phyloP scores from a whole-genome alignment of 2,797 vertebrate species.

The Ateles fusciceps region DNA sequence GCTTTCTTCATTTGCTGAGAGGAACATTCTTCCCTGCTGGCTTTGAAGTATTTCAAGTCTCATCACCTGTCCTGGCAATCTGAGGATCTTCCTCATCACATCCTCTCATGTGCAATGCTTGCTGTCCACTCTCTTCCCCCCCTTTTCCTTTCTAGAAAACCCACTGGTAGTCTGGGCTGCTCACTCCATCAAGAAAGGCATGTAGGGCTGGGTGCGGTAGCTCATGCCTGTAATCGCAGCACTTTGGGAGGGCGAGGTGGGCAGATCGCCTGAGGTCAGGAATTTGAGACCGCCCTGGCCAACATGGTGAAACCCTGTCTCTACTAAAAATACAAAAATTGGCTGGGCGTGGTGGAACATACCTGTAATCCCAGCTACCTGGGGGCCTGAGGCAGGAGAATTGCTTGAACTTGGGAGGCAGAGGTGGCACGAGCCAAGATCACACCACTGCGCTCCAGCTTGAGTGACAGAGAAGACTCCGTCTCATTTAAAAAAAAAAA shows the following conservation, averaged over 20 bases:
- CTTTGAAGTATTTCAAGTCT: neutral
- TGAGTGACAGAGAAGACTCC: no score
- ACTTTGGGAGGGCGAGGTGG: neutral
- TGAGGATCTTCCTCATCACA: neutral
- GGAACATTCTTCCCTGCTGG: neutral
- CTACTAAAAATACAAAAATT: neutral
- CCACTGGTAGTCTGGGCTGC: neutral
- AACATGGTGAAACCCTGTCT: neutral
- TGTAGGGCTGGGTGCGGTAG: neutral
- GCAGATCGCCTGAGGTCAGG: neutral
- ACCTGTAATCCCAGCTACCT: neutral
- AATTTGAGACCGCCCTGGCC: neutral
- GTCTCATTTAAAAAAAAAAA: no score
- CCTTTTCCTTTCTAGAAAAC: neutral
- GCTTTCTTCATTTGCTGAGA: neutral
- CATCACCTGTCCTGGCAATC: neutral
- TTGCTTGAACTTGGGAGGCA: neutral
- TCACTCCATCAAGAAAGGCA: neutral
- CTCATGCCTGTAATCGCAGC: neutral
- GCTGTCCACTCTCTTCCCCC: neutral
- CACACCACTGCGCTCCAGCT: no score
- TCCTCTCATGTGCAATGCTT: fast-evolving
- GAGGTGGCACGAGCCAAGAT: neutral
- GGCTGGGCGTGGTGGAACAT: fast-evolving
- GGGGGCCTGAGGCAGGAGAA: neutral